A percentile compares a stretch with the other conserved stretches of the same genome.
phyloP scores from a whole-genome alignment of 2,113 vertebrate genomes.

The Chloropsis hardwickii region DNA sequence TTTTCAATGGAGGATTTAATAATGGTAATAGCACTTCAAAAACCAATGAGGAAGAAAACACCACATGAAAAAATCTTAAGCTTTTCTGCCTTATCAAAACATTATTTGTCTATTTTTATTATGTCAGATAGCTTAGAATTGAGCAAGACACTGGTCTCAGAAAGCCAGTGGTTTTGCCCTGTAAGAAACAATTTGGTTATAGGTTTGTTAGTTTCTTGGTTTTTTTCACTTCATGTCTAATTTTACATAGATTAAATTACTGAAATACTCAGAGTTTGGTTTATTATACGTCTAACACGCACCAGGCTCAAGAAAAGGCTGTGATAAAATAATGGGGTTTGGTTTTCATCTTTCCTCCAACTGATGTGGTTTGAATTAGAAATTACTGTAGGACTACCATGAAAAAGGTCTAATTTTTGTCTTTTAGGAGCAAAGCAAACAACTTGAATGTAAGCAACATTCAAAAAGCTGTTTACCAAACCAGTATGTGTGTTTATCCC shows the following conservation, averaged over 20 bases:
- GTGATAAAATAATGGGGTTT: neutral
- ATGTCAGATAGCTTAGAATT: neutral
- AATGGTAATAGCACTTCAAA: neutral
- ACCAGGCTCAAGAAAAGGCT: neutral
- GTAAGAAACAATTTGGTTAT: neutral
- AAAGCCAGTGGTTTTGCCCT: neutral
- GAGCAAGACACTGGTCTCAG: neutral
- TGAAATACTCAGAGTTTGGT: neutral
- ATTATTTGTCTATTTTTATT: neutral
- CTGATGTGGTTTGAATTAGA: neutral
- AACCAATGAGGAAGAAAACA: neutral
- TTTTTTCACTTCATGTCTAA: neutral
- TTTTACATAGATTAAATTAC: neutral
- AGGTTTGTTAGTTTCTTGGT: neutral
- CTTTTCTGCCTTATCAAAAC: neutral
- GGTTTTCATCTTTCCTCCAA: neutral
- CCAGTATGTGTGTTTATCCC: neutral
- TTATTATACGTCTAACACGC: neutral
- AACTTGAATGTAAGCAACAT: neutral
- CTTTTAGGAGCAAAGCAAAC: neutral
- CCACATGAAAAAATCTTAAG: neutral
- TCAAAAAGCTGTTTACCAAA: neutral
- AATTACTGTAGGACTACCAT: neutral
- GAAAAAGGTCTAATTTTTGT: neutral
- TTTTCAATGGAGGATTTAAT: neutral